phyloP scores from a whole-genome alignment of 2,888 invertebrate species.

The Trissolcus japonicus region DNA sequence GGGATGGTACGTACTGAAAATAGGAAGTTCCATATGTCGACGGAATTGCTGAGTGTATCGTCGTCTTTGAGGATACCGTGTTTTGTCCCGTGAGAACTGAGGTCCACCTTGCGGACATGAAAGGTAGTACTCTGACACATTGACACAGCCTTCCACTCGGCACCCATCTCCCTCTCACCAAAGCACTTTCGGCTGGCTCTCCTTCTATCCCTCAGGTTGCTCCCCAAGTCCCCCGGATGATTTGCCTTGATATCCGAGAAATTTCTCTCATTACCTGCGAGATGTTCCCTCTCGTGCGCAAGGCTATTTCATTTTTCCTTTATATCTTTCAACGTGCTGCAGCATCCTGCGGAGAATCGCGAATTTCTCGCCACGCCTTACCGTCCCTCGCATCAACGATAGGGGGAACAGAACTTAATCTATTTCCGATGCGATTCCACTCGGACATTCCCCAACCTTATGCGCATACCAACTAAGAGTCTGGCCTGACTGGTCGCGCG shows the following conservation, averaged over 20 bases:
- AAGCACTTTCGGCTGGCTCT: constrained; percentile 19
- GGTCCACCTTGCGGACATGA: constrained; percentile 67
- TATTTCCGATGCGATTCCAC: constrained; percentile 49
- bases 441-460: constrained; percentile 48
- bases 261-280: constrained; percentile 14
- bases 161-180: constrained; percentile 32
- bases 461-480: constrained; percentile 51
- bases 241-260: constrained; percentile 11
- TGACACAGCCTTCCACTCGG: constrained; percentile 62
- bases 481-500: constrained; percentile 48
- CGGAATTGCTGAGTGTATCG: constrained; percentile 24
- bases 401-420: constrained; percentile 24
- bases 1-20: not conserved
- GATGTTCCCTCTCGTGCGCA: constrained; percentile 2
- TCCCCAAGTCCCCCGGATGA: not conserved
- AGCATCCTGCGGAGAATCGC: constrained; percentile 10
- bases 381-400: too few relatives aligned
- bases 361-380: constrained; percentile 6
- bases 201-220: not conserved
- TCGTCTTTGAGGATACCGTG: constrained; percentile 29
- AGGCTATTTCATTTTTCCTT: constrained; percentile 5
- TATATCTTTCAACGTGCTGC: not conserved
- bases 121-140: constrained; percentile 69
- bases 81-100: constrained; percentile 47
- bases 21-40: not conserved